Percentiles rank a stretch among this genome's conserved stretches.
Evolutionary conservation across 2,113 vertebrate species (phyloP).

Genomic region (Ursus arctos): DNA sequence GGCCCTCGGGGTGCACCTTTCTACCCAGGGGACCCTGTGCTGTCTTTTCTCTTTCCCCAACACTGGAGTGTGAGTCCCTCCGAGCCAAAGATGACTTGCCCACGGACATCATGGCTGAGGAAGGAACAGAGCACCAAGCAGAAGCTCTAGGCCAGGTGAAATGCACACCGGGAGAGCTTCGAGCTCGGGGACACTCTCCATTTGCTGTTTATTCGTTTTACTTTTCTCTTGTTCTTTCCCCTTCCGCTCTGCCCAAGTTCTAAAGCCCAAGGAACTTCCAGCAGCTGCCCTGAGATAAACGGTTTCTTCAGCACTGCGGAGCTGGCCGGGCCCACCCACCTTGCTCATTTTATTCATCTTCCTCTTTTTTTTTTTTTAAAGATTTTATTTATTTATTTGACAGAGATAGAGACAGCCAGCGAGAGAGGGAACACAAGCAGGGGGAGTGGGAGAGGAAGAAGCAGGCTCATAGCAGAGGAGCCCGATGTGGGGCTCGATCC

Average conservation of each 20-base stretch:
- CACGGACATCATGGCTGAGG: neutral
- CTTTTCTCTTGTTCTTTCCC: neutral
- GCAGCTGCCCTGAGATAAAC: neutral
- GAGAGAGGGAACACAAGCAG: too few relatives aligned
- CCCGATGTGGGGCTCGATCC: too few relatives aligned
- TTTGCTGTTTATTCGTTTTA: neutral
- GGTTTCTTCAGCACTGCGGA: neutral
- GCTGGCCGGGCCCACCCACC: neutral
- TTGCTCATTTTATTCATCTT: neutral
- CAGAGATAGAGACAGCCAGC: too few relatives aligned
- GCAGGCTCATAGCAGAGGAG: too few relatives aligned
- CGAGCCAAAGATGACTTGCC: neutral
- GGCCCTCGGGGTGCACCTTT: neutral
- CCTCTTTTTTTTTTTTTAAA: neutral
- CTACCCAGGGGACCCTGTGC: neutral
- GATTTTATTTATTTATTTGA: too few relatives aligned
- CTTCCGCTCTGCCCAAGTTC: neutral
- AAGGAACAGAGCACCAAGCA: neutral
- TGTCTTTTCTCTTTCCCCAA: neutral
- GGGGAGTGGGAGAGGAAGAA: too few relatives aligned
- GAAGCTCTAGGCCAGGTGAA: neutral
- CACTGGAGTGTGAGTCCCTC: neutral
- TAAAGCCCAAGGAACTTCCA: neutral
- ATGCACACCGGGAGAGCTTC: fast-evolving
- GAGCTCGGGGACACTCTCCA: neutral